Percentiles rank a stretch among this genome's conserved stretches.
These are phyloP conservation scores for Ladona fulva DNA, from an alignment of 1,140 invertebrate genomes.

Conservation along the genomic window DNA sequence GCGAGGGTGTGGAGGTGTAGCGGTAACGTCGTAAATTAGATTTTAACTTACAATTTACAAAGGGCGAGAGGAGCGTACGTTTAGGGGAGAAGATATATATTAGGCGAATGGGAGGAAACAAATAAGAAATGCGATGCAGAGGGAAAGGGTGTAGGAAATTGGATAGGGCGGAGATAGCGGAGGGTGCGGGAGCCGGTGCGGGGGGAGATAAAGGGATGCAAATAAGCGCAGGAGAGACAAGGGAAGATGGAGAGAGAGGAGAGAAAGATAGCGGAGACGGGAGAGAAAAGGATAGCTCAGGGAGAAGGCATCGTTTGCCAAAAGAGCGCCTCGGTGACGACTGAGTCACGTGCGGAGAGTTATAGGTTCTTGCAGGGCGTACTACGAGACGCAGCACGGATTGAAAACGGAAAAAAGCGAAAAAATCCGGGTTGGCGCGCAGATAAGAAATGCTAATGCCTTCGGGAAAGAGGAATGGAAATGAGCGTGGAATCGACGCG, in stretches of 20 bases:
- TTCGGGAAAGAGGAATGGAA: background rate
- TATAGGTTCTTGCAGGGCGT: too few species aligned
- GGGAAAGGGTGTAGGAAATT: background rate
- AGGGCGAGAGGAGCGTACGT: background rate
- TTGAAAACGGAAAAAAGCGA: background rate
- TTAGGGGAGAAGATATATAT: background rate
- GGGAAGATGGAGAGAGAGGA: background rate
- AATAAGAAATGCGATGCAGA: background rate
- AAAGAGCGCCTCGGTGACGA: too few species aligned
- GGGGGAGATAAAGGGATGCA: background rate
- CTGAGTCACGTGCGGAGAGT: too few species aligned
- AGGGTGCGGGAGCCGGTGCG: background rate
- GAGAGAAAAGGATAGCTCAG: background rate
- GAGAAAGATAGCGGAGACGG: background rate
- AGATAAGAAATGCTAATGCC: background rate
- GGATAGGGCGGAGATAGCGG: background rate
- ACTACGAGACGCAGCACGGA: too few species aligned
- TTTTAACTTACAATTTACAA: conserved; percentile 3
- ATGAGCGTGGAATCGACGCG: background rate
- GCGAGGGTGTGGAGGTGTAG: background rate
- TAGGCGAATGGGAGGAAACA: background rate
- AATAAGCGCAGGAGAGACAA: background rate
- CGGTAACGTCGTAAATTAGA: background rate
- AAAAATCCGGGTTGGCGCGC: background rate
- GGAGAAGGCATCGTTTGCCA: too few species aligned